Evolutionary conservation across 53 echinoderm and acorn worm species (phyloP).

Genomic region (Actinopyga echinites): DNA sequence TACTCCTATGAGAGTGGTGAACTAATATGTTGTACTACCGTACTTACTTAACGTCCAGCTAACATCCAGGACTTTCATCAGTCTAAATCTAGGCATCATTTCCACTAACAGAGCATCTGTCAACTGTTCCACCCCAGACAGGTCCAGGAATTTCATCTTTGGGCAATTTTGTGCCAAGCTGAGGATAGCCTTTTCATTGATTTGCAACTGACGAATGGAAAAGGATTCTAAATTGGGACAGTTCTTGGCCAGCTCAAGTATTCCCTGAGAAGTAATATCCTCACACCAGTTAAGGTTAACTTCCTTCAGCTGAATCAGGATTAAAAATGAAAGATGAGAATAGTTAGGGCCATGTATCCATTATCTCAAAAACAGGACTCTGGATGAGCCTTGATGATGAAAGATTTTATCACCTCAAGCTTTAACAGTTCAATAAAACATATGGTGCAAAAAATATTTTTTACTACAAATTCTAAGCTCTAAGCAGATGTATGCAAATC

Average conservation of each 20-base stretch:
- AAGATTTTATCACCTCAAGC: no score
- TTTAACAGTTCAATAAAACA: no score
- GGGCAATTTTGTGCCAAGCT: slow-evolving; percentile 71
- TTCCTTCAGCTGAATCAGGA: slow-evolving; percentile 62
- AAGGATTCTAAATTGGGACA: slow-evolving; percentile 72
- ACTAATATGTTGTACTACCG: neutral
- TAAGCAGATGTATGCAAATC: no score
- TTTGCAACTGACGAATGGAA: slow-evolving; percentile 61
- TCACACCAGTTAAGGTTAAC: slow-evolving; percentile 91
- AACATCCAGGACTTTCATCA: slow-evolving; percentile 68
- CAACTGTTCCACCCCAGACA: slow-evolving; percentile 74
- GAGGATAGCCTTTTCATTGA: slow-evolving; percentile 57
- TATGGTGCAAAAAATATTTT: no score
- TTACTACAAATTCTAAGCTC: no score
- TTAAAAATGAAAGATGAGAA: neutral
- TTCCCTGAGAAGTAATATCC: slow-evolving; percentile 72
- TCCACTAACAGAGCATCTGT: slow-evolving; percentile 64
- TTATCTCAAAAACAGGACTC: no score
- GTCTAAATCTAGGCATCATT: slow-evolving; percentile 59
- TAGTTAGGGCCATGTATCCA: no score
- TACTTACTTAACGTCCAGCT: slow-evolving; percentile 87
- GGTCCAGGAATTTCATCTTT: slow-evolving; percentile 62
- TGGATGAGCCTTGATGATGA: no score
- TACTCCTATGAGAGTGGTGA: neutral
- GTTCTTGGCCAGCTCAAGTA: slow-evolving; percentile 52